Evolutionary conservation across 92 coral and sea anemone species (phyloP), one percentile per base, ranked within the genome.

Genomic region (Plumapathes pennacea): DNA sequence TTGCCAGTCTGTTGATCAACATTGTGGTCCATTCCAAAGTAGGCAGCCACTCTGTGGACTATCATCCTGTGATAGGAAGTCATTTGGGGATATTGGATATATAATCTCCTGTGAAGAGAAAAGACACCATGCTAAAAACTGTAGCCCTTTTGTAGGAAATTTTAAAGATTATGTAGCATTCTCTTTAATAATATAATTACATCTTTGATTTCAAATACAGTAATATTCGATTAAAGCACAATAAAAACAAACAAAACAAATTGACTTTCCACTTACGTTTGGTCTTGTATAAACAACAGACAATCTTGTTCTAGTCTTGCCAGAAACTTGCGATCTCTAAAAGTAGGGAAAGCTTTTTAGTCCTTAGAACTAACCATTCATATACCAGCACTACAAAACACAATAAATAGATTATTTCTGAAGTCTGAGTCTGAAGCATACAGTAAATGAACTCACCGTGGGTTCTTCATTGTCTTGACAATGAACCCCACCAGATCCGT

Each of bases 1-100:
- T 83, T 92, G 22, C 97, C 97, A 33, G 92, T 53, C 59, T 81
- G 90, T 30, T 81, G 90, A 70, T 92, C 97, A 24, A 92, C 97
- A 72, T 92, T 92, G 36, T 92, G 97, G 62, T 92, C 97, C 92
- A 92, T 80, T 46, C 97, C 97, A 83, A 92, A 92, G 60, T 79
- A 92, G 5, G 97, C 97, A n/a, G 97, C 97, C 13, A 92, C 97
- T 50, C 97, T 68, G 68, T 92, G 97, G 24, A 92, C 97, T 45
- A 92, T 92, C 97, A 92, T 92, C 54, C 97, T 65, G 69, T 92
- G 96, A 62, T 92, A 92, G 3, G 97, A 92, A 18, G 97, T 88
- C 97, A 92, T 92, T 24, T 92, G 97, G 15, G 97, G 97, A 63
- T 92, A 92, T 29, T 92, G 96, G 36, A 92, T 84, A 43, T 72